Percentiles rank a stretch among this genome's conserved stretches.
phyloP scores from a whole-genome alignment of 1,140 invertebrate genomes.

The Macrocentrus cingulum region DNA sequence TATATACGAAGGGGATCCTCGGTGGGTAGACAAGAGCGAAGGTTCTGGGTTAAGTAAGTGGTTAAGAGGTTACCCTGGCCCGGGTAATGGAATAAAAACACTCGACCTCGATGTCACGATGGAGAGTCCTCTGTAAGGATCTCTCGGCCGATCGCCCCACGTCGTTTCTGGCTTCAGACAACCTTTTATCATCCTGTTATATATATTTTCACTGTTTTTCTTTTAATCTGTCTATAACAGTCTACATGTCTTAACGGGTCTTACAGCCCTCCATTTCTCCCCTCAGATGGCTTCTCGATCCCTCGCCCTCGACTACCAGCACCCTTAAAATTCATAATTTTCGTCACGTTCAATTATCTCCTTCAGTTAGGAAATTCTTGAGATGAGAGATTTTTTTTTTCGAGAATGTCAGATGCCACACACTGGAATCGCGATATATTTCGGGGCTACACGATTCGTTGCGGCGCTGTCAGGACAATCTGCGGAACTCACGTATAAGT shows the following conservation, averaged over 20 bases:
- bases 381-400: no score
- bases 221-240: slow-evolving; percentile 5
- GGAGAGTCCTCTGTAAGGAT: slow-evolving; percentile 18
- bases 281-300: neutral
- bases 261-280: no score
- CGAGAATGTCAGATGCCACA: no score
- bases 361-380: no score
- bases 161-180: neutral
- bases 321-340: no score
- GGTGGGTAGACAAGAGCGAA: slow-evolving; percentile 29
- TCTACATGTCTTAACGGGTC: no score
- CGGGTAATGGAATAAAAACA: slow-evolving; percentile 39
- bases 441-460: no score
- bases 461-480: no score
- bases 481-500: no score
- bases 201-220: slow-evolving; percentile 17
- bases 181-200: slow-evolving; percentile 26
- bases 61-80: slow-evolving; percentile 32
- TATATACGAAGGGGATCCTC: slow-evolving; percentile 22
- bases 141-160: slow-evolving; percentile 6
- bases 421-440: no score
- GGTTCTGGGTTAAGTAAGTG: slow-evolving; percentile 36
- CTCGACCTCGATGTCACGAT: slow-evolving; percentile 34
- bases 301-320: no score
- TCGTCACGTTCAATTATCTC: no score